Evolutionary conservation across 2,113 vertebrate genomes (phyloP), one percentile per base, ranked within the genome.

Genomic region (Mionectes macconnelli): DNA sequence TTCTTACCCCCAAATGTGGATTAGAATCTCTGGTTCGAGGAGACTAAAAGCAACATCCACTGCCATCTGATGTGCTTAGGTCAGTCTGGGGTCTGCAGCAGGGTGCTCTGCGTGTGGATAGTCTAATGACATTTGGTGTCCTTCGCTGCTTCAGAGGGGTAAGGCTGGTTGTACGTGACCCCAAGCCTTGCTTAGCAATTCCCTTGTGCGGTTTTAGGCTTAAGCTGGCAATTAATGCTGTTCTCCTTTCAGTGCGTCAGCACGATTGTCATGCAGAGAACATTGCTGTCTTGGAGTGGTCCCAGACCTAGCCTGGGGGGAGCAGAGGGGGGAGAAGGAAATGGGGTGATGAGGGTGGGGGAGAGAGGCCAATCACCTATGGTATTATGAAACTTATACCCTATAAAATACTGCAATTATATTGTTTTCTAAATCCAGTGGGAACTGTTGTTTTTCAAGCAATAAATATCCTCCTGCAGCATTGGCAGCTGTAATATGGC

Each of bases 391-490:
- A 95, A 89, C 76, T 81, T 45, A 73, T n/a, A 62, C 64, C 69
- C 90, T 92, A 78, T 79, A 89, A 94, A 92, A 78, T 79, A 66
- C 53, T 84, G 80, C 88, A 92, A 90, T 96, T 96, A 80, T 78
- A 92, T 95, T 92, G 93, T 90, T 93, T 84, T 72, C 73, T 68
- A 78, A 97, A 79, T 94, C 96, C 90, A 76, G 69, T 57, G 93
- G 94, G 92, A 95, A 35, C 56, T 2, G 8, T 89, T 96, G 88
- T 69, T 92, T 93, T 92, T 60, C 73, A 64, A 62, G 76, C 66
- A 95, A 93, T 97, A 96, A 96, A 97, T 94, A 93, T 92, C 76
- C 66, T 91, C 80, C 92, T 84, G 86, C 85, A 75, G 86, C 0
- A n/a, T 42, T 93, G 94, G 92, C 90, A 96, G 90, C 83, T 0